Conservation (phyloP, 37 sponge, comb jelly and placozoan genomes). For the Aphrocallistes beatrix region DNA sequence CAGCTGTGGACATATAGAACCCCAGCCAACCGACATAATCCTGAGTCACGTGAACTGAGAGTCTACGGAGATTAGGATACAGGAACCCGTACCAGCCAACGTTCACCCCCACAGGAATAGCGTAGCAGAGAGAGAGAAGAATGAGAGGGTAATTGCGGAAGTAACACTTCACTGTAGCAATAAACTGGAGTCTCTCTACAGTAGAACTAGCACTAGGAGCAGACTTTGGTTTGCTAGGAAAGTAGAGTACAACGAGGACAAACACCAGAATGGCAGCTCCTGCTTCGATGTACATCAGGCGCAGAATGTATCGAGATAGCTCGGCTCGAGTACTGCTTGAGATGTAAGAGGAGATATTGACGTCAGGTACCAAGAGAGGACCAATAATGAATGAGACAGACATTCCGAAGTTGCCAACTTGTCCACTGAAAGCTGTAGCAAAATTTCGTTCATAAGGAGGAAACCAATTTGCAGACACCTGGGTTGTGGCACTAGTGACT, state of each 20-base stretch:
- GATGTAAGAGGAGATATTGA: not conserved
- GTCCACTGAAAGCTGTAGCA: not conserved
- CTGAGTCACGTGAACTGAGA: not conserved
- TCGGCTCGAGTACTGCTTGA: not conserved
- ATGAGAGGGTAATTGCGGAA: not conserved
- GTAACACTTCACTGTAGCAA: not conserved
- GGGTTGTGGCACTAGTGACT: not conserved
- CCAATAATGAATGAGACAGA: not conserved
- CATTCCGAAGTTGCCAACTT: not conserved
- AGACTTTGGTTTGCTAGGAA: not conserved
- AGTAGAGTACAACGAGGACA: not conserved
- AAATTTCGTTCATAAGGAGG: not conserved
- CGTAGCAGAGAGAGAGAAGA: not conserved
- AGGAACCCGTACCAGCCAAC: not conserved
- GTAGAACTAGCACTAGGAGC: not conserved
- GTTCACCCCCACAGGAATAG: not conserved
- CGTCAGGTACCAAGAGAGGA: not conserved
- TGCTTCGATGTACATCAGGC: not conserved
- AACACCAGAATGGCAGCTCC: not conserved
- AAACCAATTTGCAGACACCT: not conserved
- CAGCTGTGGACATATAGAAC: not conserved
- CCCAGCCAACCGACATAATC: not conserved
- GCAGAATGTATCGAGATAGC: not conserved
- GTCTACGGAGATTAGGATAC: not conserved
- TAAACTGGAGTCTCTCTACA: not conserved